Percentiles rank a stretch among this genome's conserved stretches.
Conservation (phyloP, 2,888 invertebrate genomes). For the Lapara coniferarum region DNA sequence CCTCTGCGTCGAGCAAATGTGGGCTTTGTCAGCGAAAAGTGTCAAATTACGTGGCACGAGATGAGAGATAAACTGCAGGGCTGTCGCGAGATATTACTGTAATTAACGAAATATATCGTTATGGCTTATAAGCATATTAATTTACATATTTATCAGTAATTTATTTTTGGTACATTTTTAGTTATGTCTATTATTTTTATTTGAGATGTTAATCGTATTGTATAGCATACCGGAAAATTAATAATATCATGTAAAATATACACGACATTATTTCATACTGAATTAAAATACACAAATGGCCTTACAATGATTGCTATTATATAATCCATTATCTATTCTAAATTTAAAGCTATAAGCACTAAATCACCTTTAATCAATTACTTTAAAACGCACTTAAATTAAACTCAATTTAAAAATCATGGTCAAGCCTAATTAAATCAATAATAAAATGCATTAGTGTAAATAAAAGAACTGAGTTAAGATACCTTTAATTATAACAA, state of each 20-base stretch:
- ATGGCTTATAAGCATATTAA: neutral
- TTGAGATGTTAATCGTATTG: no score
- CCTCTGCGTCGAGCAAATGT: conserved; percentile 74
- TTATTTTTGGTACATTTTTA: neutral
- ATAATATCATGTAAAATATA: no score
- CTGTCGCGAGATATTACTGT: conserved; percentile 42
- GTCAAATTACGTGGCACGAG: conserved; percentile 83
- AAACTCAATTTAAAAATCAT: conserved; percentile 6
- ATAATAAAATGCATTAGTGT: conserved; percentile 19
- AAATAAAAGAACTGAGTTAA: conserved; percentile 20
- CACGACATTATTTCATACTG: no score
- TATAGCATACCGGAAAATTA: no score
- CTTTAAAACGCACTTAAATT: conserved; percentile 17
- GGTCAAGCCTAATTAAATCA: conserved; percentile 24
- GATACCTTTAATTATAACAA: conserved; percentile 25
- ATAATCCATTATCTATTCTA: no score
- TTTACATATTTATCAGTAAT: neutral
- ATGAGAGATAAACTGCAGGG: conserved; percentile 73
- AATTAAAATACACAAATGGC: no score
- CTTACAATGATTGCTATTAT: no score
- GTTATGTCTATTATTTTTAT: no score
- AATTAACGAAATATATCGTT: neutral
- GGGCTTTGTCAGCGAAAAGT: conserved; percentile 82
- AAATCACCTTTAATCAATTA: conserved; percentile 16
- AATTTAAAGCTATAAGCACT: neutral